A percentile compares a stretch with the other conserved stretches of the same genome.
Evolutionary conservation across 2,797 vertebrate genomes (phyloP).

Genomic region (Malurus leucopterus): DNA sequence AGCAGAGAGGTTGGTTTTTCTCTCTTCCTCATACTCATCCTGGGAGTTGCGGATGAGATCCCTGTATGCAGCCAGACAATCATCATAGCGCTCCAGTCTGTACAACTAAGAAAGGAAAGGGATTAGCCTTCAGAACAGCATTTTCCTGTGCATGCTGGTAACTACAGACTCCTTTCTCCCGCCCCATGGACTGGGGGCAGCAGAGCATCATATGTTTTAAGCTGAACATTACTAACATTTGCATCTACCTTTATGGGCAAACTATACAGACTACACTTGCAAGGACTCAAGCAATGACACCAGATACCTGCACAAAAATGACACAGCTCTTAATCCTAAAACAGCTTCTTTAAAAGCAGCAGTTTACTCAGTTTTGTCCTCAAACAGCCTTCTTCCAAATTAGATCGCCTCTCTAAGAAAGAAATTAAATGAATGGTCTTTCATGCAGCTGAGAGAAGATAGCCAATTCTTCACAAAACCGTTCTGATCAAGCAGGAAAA

Average conservation of each 20-base stretch:
- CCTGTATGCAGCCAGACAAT: constrained; percentile 89
- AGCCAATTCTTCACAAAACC: not conserved
- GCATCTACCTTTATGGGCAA: not conserved
- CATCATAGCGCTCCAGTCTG: constrained; percentile 88
- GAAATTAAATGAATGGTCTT: not conserved
- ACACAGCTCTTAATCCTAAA: not conserved
- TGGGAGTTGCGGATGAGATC: constrained; percentile 97
- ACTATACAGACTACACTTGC: not conserved
- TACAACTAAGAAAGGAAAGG: constrained; percentile 79
- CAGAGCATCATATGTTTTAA: not conserved
- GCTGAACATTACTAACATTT: not conserved
- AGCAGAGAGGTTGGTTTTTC: constrained; percentile 94
- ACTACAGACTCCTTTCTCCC: not conserved
- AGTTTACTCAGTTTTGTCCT: not conserved
- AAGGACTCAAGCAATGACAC: not conserved
- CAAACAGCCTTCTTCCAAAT: constrained; percentile 6
- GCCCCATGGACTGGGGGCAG: not conserved
- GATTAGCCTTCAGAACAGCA: not conserved
- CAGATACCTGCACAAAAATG: not conserved
- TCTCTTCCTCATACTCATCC: constrained; percentile 97
- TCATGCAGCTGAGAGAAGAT: not conserved
- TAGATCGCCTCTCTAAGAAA: not conserved
- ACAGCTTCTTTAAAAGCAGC: constrained; percentile 1
- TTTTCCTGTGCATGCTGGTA: not conserved
- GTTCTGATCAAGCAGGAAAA: not conserved